Evolutionary conservation across 1,140 invertebrate species (phyloP).

Genomic region (Drosophila athabasca): DNA sequence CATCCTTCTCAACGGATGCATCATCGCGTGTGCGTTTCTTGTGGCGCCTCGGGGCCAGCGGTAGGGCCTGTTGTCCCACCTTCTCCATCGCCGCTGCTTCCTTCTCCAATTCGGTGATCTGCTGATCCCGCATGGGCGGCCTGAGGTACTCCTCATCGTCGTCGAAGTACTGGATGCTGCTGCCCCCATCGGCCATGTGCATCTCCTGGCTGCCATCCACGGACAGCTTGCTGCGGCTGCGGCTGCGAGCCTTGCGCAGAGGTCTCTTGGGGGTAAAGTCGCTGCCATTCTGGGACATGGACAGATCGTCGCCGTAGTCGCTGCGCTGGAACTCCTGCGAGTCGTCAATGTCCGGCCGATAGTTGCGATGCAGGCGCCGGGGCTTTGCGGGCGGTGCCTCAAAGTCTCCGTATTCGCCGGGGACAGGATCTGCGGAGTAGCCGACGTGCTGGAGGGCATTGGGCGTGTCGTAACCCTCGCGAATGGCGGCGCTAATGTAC

Average conservation of each 20-base stretch:
- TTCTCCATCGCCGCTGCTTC: conserved; percentile 33
- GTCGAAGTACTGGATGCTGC: conserved; percentile 76
- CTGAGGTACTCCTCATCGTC: conserved; percentile 80
- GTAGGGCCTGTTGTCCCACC: conserved; percentile 24
- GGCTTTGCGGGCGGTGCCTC: conserved; percentile 81
- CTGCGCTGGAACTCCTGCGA: conserved; percentile 81
- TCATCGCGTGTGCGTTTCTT: conserved; percentile 82
- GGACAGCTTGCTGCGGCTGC: conserved; percentile 79
- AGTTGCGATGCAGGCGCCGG: conserved; percentile 67
- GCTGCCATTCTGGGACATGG: conserved; percentile 80
- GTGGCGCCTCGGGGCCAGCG: conserved; percentile 78
- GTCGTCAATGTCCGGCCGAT: conserved; percentile 63
- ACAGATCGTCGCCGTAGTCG: conserved; percentile 76
- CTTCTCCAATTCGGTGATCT: conserved; percentile 33
- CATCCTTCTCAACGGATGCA: conserved; percentile 83
- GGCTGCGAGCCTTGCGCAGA: conserved; percentile 73
- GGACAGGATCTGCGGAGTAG: conserved; percentile 49
- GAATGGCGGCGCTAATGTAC: conserved; percentile 90
- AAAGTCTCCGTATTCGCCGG: conserved; percentile 66
- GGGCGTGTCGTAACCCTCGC: conserved; percentile 89
- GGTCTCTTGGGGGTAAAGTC: conserved; percentile 79
- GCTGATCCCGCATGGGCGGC: conserved; percentile 54
- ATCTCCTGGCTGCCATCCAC: conserved; percentile 83
- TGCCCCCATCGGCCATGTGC: conserved; percentile 60
- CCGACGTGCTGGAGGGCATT: conserved; percentile 87